phyloP scores from a whole-genome alignment of 37 sponge, comb jelly and placozoan genomes.

The Eunapius fragilis region DNA sequence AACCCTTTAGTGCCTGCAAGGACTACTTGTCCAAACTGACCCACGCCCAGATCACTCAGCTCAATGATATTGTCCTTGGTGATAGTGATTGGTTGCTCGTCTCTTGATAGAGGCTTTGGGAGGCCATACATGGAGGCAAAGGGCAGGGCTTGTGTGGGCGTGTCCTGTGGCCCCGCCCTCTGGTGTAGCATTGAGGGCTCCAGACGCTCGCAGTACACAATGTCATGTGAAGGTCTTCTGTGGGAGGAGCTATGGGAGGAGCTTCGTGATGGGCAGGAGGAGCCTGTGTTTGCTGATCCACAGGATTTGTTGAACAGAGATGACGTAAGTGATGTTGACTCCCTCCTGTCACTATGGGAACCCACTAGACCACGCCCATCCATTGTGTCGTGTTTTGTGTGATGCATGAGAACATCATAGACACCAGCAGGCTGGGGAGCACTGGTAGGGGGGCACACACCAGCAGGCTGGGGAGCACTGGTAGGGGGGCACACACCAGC shows the following conservation, averaged over 20 bases:
- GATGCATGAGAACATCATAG: no score
- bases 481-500: no score
- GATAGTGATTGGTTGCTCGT: slow-evolving; percentile 49
- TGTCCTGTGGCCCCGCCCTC: background rate
- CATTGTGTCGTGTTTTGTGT: no score
- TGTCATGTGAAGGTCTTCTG: background rate
- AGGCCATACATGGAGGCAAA: slow-evolving; percentile 46
- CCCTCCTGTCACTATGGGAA: background rate
- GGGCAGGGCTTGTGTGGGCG: background rate
- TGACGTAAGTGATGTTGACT: background rate
- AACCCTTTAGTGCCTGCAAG: slow-evolving; percentile 70
- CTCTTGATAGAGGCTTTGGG: slow-evolving; percentile 47
- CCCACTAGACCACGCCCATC: background rate
- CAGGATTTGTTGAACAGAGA: background rate
- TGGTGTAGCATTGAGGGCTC: background rate
- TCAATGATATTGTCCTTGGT: slow-evolving; percentile 26
- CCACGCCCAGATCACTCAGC: slow-evolving; percentile 40
- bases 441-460: no score
- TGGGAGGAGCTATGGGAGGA: background rate
- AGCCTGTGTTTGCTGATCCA: background rate
- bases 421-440: no score
- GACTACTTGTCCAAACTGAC: slow-evolving; percentile 79
- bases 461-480: no score
- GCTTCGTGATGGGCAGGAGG: background rate
- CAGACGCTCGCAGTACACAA: background rate